Evolutionary conservation across 2,797 vertebrate species (phyloP).

Genomic region (Periophthalmus magnuspinnatus): DNA sequence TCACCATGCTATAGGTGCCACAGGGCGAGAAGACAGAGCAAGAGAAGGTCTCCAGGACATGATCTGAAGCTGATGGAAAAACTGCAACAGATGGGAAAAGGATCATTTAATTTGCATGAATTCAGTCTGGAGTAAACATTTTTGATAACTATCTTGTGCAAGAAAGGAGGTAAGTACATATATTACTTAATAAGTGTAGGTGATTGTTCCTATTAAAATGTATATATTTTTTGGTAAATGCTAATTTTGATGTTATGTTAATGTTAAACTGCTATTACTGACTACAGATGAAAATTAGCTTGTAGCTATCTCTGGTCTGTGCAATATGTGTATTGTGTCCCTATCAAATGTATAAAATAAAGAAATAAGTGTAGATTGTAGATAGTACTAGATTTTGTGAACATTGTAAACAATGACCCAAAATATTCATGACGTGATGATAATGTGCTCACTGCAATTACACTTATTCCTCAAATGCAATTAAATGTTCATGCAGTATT

Average conservation of each 20-base stretch:
- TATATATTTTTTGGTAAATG: not conserved
- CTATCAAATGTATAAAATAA: not conserved
- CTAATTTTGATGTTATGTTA: not conserved
- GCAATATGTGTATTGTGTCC: not conserved
- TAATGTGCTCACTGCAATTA: not conserved
- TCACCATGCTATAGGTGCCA: slow-evolving; percentile 10
- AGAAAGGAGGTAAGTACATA: slow-evolving; percentile 42
- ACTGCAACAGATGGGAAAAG: slow-evolving; percentile 10
- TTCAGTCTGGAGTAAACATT: slow-evolving; percentile 15
- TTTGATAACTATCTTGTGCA: not conserved
- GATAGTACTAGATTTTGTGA: not conserved
- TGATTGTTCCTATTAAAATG: not conserved
- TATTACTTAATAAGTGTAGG: not conserved
- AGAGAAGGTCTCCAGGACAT: slow-evolving; percentile 3
- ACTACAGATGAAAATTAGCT: not conserved
- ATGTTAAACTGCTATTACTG: not conserved
- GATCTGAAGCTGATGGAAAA: slow-evolving; percentile 32
- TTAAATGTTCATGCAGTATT: not conserved
- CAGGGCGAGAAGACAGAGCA: slow-evolving; percentile 9
- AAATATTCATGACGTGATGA: not conserved
- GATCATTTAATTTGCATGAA: slow-evolving; percentile 11
- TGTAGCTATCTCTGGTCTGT: not conserved
- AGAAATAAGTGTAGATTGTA: not conserved
- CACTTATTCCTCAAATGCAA: not conserved
- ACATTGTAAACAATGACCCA: not conserved